phyloP scores from a whole-genome alignment of 2,888 invertebrate genomes.

The Lycia hirtaria region DNA sequence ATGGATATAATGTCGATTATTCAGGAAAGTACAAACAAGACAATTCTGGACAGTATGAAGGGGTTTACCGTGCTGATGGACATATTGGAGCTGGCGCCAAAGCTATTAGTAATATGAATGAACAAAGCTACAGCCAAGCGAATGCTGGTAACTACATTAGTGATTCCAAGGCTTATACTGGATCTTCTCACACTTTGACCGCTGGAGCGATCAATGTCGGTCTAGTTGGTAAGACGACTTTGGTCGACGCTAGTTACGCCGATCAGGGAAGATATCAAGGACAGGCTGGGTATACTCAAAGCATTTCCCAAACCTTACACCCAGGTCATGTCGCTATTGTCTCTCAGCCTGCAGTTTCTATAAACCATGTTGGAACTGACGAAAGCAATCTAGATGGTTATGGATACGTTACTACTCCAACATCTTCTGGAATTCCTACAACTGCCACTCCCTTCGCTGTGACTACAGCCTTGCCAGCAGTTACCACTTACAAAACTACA shows the following conservation, averaged over 20 bases:
- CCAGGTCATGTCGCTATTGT: constrained; percentile 62
- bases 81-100: constrained; percentile 55
- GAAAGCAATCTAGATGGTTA: constrained; percentile 68
- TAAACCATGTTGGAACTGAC: constrained; percentile 72
- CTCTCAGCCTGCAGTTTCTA: constrained; percentile 70
- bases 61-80: constrained; percentile 65
- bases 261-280: constrained; percentile 59
- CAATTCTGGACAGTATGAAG: constrained; percentile 63
- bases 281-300: constrained; percentile 49
- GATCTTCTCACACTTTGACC: constrained; percentile 72
- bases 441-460: constrained; percentile 73
- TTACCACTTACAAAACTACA: constrained; percentile 67
- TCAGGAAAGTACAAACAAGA: constrained; percentile 60
- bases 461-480: constrained; percentile 66
- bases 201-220: constrained; percentile 80
- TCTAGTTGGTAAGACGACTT: constrained; percentile 78
- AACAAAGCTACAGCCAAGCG: constrained; percentile 57
- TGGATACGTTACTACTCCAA: constrained; percentile 70
- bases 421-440: constrained; percentile 74
- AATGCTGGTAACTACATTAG: constrained; percentile 67
- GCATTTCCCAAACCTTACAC: constrained; percentile 52
- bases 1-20: constrained; percentile 46
- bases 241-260: constrained; percentile 68
- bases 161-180: constrained; percentile 65
- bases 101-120: constrained; percentile 28